Percentiles rank a stretch among this genome's conserved stretches.
Conservation (phyloP, 2,113 vertebrate species). For the Formicarius rufipectus region DNA sequence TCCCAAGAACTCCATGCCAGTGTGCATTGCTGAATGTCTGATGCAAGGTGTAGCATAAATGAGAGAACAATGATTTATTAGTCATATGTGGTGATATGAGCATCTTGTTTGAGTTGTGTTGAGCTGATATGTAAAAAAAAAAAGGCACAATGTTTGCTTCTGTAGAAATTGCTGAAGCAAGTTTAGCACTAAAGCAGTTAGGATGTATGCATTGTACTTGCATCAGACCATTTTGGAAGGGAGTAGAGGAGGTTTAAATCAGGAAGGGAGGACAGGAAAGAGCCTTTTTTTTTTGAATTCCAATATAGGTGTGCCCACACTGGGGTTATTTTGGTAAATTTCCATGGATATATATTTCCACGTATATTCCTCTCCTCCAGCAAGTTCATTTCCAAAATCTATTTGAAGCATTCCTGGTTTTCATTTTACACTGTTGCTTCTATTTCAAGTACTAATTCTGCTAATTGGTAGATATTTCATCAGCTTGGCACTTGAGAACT, state of each 20-base stretch:
- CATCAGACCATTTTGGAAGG: not conserved
- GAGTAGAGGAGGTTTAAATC: not conserved
- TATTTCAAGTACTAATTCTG: conserved; percentile 59
- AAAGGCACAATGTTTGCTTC: not conserved
- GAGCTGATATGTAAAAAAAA: not conserved
- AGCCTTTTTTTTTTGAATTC: not conserved
- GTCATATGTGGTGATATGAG: not conserved
- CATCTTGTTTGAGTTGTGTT: not conserved
- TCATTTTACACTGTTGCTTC: conserved; percentile 23
- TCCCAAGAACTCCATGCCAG: not conserved
- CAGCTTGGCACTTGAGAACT: conserved; percentile 62
- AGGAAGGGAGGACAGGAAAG: not conserved
- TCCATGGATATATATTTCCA: not conserved
- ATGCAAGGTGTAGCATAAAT: not conserved
- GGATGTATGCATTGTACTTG: not conserved
- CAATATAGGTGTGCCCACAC: not conserved
- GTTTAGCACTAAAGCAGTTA: not conserved
- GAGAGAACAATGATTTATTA: not conserved
- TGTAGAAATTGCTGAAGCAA: not conserved
- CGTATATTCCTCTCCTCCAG: not conserved
- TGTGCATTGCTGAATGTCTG: not conserved
- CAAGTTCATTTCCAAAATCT: not conserved
- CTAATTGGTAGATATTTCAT: conserved; percentile 67
- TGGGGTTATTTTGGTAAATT: not conserved
- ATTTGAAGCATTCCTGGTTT: conserved; percentile 9